Percentiles rank a stretch among this genome's conserved stretches.
Evolutionary conservation across 2,797 vertebrate species (phyloP).

Genomic region (Pteronotus mesoamericanus): DNA sequence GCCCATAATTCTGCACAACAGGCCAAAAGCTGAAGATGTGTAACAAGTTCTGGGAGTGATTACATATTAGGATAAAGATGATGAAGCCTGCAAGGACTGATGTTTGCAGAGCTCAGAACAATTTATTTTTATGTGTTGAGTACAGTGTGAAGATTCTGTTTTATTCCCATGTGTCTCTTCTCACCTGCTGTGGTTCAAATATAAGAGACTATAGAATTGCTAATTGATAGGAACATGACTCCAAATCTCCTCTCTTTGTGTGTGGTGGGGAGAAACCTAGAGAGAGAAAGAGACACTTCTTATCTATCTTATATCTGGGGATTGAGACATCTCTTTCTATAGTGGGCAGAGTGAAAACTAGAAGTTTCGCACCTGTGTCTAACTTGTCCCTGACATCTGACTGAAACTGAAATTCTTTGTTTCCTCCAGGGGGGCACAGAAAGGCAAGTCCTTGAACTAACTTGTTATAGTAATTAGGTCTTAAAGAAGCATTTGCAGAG

Average conservation of each 20-base stretch:
- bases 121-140: neutral
- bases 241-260: neutral
- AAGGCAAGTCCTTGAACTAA: neutral
- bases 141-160: neutral
- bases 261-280: too few species aligned
- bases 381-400: neutral
- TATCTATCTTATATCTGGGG: neutral
- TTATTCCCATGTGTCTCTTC: neutral
- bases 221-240: neutral
- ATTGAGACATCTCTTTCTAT: neutral
- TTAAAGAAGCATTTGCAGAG: neutral
- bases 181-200: neutral
- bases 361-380: neutral
- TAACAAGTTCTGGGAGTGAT: neutral
- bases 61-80: neutral
- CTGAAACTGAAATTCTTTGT: neutral
- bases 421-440: neutral
- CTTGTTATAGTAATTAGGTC: neutral
- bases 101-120: neutral
- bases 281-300: neutral
- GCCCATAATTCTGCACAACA: neutral
- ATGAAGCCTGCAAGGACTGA: neutral
- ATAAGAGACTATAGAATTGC: neutral
- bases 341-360: neutral
- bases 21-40: neutral